Evolutionary conservation across 2,797 vertebrate genomes (phyloP), one percentile per base, ranked within the genome.

Genomic region (Podarcis lilfordi): DNA sequence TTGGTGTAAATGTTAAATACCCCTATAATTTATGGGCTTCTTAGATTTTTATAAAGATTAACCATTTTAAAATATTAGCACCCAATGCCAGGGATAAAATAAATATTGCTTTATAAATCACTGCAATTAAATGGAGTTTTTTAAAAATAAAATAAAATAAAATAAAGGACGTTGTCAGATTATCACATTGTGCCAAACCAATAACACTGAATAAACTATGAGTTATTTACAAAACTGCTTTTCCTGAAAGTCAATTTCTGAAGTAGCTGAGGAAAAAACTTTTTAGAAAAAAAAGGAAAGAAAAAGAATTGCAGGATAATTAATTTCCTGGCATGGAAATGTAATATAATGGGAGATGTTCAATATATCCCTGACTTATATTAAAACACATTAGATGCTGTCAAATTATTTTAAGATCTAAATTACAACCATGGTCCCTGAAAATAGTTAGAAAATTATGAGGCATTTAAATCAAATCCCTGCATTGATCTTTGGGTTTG

Each of bases 21-120:
- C 90, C 50, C 86, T 92, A 75, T 82, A 94, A 92, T 86, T 86
- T 89, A 86, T 85, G 72, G 89, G 89, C 23, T 86, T 74, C 81
- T 89, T 59, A 50, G 72, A 81, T 84, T 95, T 94, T 84, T 93
- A 96, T 95, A 96, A 96, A 95, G 93, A 94, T 93, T 94, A 88
- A 89, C 93, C 85, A 92, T 84, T 92, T 95, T 91, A 90, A 88
- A 92, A 85, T 90, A 94, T 91, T 75, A 71, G 35, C 89, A 92
- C 87, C 87, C 89, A 89, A 91, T 94, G n/a, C 23, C 93, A 89
- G 91, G 89, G 94, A 95, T 95, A 95, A 95, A 96, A 96, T 94
- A 94, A 95, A 94, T 92, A 93, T 77, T 94, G 85, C 81, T 92
- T 95, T 95, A 94, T 94, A 95, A 96, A 96, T 96, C 92, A 93